phyloP scores from a whole-genome alignment of 2,113 vertebrate species.

The Coreoperca whiteheadi region DNA sequence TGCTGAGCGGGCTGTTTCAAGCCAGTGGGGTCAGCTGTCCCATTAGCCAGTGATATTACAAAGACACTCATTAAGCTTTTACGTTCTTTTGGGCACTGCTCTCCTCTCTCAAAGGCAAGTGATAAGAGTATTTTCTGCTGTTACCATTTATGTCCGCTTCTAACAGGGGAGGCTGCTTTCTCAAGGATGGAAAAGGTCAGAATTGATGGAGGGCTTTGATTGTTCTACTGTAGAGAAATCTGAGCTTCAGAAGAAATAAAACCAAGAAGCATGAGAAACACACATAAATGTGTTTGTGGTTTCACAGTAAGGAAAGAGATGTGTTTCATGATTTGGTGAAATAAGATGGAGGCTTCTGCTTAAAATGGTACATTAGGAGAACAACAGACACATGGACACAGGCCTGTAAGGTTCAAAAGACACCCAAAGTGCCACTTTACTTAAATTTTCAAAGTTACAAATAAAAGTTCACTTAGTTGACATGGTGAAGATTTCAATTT shows the following conservation, averaged over 20 bases:
- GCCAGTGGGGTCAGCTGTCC: conserved; percentile 71
- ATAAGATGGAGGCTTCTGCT: conserved; percentile 7
- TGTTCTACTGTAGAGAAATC: conserved; percentile 57
- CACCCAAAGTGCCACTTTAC: conserved; percentile 81
- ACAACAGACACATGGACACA: conserved; percentile 62
- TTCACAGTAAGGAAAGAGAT: conserved; percentile 32
- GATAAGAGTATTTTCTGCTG: conserved; percentile 48
- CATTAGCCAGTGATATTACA: conserved; percentile 73
- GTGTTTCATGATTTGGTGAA: conserved; percentile 23
- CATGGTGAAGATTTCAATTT: conserved; percentile 75
- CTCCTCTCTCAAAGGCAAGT: conserved; percentile 47
- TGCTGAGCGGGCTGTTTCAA: conserved; percentile 66
- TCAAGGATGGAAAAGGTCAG: conserved; percentile 75
- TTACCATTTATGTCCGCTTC: conserved; percentile 55
- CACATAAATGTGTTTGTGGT: conserved; percentile 41
- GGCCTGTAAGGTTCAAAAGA: conserved; percentile 79
- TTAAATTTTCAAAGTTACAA: conserved; percentile 81
- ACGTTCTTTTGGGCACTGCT: conserved; percentile 52
- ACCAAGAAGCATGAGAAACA: conserved; percentile 9
- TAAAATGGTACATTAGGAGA: conserved; percentile 20
- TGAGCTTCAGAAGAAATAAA: conserved; percentile 39
- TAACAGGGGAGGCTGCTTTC: conserved; percentile 48
- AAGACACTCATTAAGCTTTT: conserved; percentile 78
- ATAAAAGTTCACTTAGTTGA: conserved; percentile 79
- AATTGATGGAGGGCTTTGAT: conserved; percentile 68